phyloP scores from a whole-genome alignment of 2,113 vertebrate genomes.

The Aspidoscelis tigris region DNA sequence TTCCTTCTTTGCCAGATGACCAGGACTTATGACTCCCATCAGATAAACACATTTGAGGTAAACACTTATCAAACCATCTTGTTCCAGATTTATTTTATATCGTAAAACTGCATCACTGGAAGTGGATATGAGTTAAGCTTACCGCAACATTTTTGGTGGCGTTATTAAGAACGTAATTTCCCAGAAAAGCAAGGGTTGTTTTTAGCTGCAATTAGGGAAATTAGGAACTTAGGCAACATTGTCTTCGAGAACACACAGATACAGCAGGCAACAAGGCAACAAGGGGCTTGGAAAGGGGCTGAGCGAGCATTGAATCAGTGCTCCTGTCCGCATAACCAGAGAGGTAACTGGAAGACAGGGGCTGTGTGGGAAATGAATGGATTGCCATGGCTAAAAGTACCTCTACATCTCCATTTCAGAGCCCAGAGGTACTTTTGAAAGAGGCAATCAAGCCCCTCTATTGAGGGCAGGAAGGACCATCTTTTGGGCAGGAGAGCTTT shows the following conservation, averaged over 20 bases:
- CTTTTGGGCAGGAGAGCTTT: no score
- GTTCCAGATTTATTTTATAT: slow-evolving; percentile 68
- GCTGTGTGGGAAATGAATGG: no score
- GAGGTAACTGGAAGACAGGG: no score
- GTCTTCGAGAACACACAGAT: slow-evolving; percentile 61
- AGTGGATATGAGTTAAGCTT: slow-evolving; percentile 60
- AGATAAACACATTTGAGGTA: slow-evolving; percentile 76
- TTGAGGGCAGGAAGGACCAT: no score
- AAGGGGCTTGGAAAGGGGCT: slow-evolving; percentile 57
- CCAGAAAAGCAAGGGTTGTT: slow-evolving; percentile 79
- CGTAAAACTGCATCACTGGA: slow-evolving; percentile 50
- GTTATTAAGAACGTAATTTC: slow-evolving; percentile 76
- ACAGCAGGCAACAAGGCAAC: no score
- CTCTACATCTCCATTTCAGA: no score
- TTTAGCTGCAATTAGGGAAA: slow-evolving; percentile 81
- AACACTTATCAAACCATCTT: slow-evolving; percentile 67
- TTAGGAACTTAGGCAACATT: slow-evolving; percentile 76
- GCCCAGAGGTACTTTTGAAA: no score
- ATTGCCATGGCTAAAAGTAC: no score
- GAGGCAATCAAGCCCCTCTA: no score
- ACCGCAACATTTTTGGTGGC: slow-evolving; percentile 69
- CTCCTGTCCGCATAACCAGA: no score
- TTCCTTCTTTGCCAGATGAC: slow-evolving; percentile 59
- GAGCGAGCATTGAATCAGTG: no score
- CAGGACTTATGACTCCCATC: slow-evolving; percentile 56